Conservation (phyloP, 2,797 vertebrate genomes). For the Heterohyrax brucei region DNA sequence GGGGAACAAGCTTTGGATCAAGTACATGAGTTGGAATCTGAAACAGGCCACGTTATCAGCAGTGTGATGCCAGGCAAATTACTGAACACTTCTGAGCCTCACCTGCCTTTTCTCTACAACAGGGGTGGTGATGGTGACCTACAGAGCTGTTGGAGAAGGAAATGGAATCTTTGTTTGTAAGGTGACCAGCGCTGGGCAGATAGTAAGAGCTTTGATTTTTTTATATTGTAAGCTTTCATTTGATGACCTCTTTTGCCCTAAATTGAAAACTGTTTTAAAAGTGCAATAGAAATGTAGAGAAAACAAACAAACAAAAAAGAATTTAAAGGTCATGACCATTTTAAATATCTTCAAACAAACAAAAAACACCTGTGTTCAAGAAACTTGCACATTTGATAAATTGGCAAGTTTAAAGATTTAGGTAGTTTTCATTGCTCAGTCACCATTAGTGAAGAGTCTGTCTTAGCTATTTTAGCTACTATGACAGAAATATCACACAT, state of each 20-base stretch:
- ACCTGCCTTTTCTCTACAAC: not conserved
- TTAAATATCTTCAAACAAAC: conserved; percentile 45
- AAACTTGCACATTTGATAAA: not conserved
- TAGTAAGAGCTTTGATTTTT: not conserved
- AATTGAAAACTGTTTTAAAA: conserved; percentile 52
- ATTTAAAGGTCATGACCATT: not conserved
- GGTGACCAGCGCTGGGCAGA: not conserved
- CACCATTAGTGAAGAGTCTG: not conserved
- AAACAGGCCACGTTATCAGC: not conserved
- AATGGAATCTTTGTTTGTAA: not conserved
- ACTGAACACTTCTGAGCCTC: not conserved
- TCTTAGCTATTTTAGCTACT: too few species aligned
- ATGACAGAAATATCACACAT: too few species aligned
- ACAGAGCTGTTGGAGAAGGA: not conserved
- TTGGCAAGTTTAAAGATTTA: conserved; percentile 13
- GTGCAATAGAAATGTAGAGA: conserved; percentile 16
- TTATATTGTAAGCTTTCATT: not conserved
- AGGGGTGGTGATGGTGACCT: not conserved
- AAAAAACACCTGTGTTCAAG: not conserved
- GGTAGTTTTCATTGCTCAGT: conserved; percentile 1
- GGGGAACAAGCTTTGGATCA: not conserved
- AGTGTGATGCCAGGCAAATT: not conserved
- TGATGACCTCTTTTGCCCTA: conserved; percentile 25
- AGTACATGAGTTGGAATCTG: not conserved
- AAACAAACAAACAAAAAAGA: conserved; percentile 31